Evolutionary conservation across 1,140 invertebrate genomes (phyloP).

Genomic region (Pinna nobilis): DNA sequence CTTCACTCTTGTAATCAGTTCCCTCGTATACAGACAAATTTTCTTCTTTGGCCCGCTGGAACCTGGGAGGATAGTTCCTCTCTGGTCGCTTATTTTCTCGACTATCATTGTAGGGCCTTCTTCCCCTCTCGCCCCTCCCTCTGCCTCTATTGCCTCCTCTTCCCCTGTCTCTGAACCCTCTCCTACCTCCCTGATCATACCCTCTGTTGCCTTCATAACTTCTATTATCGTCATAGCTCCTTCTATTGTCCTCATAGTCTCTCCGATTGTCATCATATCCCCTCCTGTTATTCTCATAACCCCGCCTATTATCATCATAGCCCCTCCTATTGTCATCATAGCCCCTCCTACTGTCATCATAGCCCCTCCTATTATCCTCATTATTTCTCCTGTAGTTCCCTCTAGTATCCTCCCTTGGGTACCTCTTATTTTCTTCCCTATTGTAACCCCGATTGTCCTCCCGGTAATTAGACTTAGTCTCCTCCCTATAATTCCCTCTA

Average conservation of each 20-base stretch:
- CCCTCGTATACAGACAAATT: not conserved
- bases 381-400: conserved; percentile 1
- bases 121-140: conserved; percentile 19
- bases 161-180: conserved; percentile 17
- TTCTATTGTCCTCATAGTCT: not conserved
- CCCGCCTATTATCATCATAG: not conserved
- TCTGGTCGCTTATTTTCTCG: conserved; percentile 6
- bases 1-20: not conserved
- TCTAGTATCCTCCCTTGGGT: too few relatives aligned
- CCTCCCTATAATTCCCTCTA: not conserved
- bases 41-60: conserved; percentile 22
- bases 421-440: too few relatives aligned
- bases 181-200: not conserved
- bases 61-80: conserved; percentile 29
- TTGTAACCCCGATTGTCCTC: not conserved
- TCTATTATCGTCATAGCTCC: conserved; percentile 5
- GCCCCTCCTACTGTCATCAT: conserved; percentile 3
- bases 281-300: not conserved
- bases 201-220: not conserved
- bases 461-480: not conserved
- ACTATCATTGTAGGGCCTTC: not conserved
- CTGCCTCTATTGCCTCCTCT: conserved; percentile 24
- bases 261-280: not conserved
- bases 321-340: not conserved
- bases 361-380: not conserved